Evolutionary conservation across 2,888 invertebrate genomes (phyloP).

Genomic region (Cryptus armator): DNA sequence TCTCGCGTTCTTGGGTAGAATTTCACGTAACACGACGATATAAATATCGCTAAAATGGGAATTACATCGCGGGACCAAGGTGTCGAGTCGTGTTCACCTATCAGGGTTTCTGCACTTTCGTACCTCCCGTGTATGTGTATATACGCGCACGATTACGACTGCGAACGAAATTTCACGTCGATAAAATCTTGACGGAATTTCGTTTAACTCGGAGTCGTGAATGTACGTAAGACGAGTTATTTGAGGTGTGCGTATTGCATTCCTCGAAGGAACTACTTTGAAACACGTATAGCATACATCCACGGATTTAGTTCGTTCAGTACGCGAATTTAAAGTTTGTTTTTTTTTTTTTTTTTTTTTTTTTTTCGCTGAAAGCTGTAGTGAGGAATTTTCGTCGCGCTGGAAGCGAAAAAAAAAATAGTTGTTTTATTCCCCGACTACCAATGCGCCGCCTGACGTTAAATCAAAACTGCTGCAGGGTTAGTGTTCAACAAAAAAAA

Average conservation of each 20-base stretch:
- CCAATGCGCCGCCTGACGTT: no score
- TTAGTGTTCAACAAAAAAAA: no score
- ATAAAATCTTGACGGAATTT: constrained; percentile 59
- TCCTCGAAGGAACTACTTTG: constrained; percentile 3
- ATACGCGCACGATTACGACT: constrained; percentile 43
- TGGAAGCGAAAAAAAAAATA: no score
- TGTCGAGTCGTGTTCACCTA: constrained; percentile 36
- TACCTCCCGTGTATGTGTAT: constrained; percentile 6
- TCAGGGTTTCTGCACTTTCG: constrained; percentile 13
- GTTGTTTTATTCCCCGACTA: no score
- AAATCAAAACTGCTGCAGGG: no score
- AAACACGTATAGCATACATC: background rate
- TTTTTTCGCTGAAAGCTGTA: no score
- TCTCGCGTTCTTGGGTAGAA: constrained; percentile 12
- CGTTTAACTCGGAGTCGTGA: constrained; percentile 43
- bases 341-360: no score
- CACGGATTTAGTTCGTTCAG: background rate
- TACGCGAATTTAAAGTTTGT: background rate
- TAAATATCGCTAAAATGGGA: constrained; percentile 68
- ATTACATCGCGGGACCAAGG: constrained; percentile 57
- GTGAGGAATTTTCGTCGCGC: no score
- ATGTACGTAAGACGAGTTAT: constrained; percentile 27
- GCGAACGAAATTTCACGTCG: constrained; percentile 49
- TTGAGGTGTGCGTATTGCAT: constrained; percentile 14
- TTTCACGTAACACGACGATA: constrained; percentile 53